phyloP scores from a whole-genome alignment of 92 coral and sea anemone genomes.

The Palythoa grandis region DNA sequence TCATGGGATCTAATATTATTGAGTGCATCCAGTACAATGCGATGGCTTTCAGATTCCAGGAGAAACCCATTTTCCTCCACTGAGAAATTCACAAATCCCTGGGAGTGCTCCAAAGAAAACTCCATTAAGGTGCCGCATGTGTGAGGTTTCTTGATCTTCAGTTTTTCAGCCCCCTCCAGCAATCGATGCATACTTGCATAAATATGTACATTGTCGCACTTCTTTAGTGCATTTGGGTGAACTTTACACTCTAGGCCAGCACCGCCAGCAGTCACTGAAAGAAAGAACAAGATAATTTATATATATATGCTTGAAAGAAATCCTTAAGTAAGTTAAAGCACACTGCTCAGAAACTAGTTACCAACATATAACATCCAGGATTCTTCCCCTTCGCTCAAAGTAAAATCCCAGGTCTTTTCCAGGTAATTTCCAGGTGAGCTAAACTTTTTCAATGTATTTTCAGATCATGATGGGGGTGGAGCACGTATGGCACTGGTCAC shows the following conservation, averaged over 20 bases:
- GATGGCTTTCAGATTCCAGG: conserved; percentile 76
- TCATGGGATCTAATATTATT: conserved; percentile 70
- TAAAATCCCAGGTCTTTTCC: too few relatives aligned
- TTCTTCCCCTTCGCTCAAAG: too few relatives aligned
- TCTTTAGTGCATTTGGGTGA: conserved; percentile 77
- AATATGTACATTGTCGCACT: conserved; percentile 89
- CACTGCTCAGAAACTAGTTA: too few relatives aligned
- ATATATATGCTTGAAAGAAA: background rate
- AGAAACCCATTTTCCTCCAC: conserved; percentile 79
- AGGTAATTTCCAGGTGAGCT: too few relatives aligned
- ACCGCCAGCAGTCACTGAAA: conserved; percentile 77
- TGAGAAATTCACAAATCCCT: conserved; percentile 73
- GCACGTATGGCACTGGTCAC: too few relatives aligned
- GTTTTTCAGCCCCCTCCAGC: conserved; percentile 86
- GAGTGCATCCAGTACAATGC: conserved; percentile 70
- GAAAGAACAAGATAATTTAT: too few relatives aligned
- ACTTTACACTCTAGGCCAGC: conserved; percentile 80
- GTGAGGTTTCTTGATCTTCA: conserved; percentile 77
- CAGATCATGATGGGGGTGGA: too few relatives aligned
- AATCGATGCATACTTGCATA: conserved; percentile 79
- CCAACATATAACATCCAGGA: too few relatives aligned
- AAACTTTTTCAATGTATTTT: too few relatives aligned
- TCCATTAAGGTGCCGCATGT: conserved; percentile 83
- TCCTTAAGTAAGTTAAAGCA: background rate
- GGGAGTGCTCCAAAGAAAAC: conserved; percentile 67